Evolutionary conservation across 2,797 vertebrate species (phyloP), one percentile per base, ranked within the genome.

Genomic region (Cuniculus paca): DNA sequence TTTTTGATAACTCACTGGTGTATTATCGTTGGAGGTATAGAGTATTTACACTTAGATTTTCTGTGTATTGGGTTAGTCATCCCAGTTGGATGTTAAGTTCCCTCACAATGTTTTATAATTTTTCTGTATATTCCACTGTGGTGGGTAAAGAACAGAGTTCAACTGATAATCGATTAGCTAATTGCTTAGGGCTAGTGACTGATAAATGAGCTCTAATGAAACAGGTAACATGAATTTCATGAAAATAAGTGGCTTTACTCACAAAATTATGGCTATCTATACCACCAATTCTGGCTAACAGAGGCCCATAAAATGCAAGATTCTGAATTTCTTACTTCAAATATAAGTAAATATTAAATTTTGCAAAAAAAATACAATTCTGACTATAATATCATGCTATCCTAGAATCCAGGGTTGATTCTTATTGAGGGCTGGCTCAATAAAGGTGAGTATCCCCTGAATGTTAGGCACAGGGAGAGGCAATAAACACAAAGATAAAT

Each of bases 11-110:
- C n/a, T 20, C 65, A 91, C 87, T 82, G 28, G 56, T 84, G 36
- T 45, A 74, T 80, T 68, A 88, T 58, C 4, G 58, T 24, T 90
- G 8, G 79, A 88, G 70, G 94, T 94, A 72, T 75, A 75, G 34
- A 86, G 19, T 80, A 88, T 93, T 96, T 91, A 78, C 19, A 95
- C 58, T 84, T 96, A 93, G 54, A 81, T 90, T 74, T 94, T 85
- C n/a, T 91, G 2, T 93, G 36, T 68, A 70, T 95, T 93, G 45
- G 70, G 92, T 88, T 87, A 94, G 58, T 96, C n/a, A 90, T 54
- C 42, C 5, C 87, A 78, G 87, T 45, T 90, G 72, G 80, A 91
- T 42, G 56, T 28, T 50, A 36, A 81, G 31, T 9, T 84, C 28
- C 22, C 78, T 85, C 60, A 36, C 48, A 52, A 77, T 39, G 58